Conservation (phyloP, 1,140 invertebrate species). For the Cydia splendana region DNA sequence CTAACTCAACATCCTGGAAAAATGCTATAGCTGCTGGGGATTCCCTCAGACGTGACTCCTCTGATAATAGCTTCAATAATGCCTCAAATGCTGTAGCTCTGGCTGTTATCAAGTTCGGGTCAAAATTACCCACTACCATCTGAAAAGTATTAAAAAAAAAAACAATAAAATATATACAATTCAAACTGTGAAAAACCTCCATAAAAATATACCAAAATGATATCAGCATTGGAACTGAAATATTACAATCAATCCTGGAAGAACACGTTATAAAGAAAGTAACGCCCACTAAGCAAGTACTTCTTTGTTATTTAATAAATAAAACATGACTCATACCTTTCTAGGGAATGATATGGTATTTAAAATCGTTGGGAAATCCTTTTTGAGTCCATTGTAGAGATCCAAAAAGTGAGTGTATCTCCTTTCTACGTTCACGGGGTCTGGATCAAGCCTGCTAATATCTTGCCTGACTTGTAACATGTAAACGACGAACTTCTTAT, state of each 20-base stretch:
- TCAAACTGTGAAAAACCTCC: too few relatives aligned
- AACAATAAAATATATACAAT: background rate
- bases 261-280: background rate
- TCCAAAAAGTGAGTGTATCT: conserved; percentile 89
- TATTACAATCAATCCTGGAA: background rate
- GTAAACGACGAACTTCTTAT: conserved; percentile 84
- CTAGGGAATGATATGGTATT: conserved; percentile 84
- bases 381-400: conserved; percentile 83
- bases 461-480: conserved; percentile 82
- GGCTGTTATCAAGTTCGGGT: conserved; percentile 84
- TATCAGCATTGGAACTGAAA: background rate
- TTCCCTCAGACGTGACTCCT: conserved; percentile 81
- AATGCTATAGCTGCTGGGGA: conserved; percentile 83
- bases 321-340: conserved; percentile 77
- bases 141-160: conserved; percentile 54
- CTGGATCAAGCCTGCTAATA: conserved; percentile 74
- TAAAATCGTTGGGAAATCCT: conserved; percentile 82
- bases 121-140: conserved; percentile 88
- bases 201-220: background rate
- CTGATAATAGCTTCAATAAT: conserved; percentile 82
- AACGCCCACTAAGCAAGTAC: conserved; percentile 10
- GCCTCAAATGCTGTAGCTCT: conserved; percentile 87
- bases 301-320: conserved; percentile 27
- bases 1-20: conserved; percentile 84
- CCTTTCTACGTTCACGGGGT: conserved; percentile 84